phyloP scores from a whole-genome alignment of 2,797 vertebrate species.

The Ctenosaura bakeri region DNA sequence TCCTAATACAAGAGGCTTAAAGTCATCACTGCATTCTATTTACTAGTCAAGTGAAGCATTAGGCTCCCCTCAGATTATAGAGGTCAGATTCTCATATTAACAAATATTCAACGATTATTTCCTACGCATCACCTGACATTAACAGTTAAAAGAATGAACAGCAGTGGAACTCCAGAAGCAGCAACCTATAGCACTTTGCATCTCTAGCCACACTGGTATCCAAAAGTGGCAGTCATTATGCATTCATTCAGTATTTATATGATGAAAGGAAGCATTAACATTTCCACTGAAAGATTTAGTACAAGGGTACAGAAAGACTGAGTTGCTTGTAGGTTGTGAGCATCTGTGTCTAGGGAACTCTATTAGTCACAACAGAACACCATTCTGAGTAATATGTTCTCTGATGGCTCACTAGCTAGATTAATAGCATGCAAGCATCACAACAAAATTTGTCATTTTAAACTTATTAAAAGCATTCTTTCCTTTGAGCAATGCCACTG shows the following conservation, averaged over 20 bases:
- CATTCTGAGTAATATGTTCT: not conserved
- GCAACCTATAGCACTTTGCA: too few species aligned
- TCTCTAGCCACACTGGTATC: not conserved
- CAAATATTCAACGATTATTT: not conserved
- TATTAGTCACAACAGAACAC: not conserved
- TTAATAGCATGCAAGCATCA: not conserved
- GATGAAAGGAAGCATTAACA: constrained; percentile 7
- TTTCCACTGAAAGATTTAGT: not conserved
- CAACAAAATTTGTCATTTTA: constrained; percentile 33
- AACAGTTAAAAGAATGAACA: not conserved
- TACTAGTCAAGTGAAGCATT: constrained; percentile 9
- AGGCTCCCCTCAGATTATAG: constrained; percentile 35
- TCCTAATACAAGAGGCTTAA: not conserved
- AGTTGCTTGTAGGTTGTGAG: not conserved
- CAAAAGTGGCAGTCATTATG: not conserved
- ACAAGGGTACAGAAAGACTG: not conserved
- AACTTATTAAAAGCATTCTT: not conserved
- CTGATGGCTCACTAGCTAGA: not conserved
- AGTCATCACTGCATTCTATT: not conserved
- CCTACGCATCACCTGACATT: not conserved
- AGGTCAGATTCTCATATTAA: not conserved
- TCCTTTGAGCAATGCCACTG: not conserved
- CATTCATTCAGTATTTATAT: too few species aligned
- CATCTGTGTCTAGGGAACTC: not conserved
- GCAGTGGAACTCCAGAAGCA: not conserved